Percentiles rank a stretch among this genome's conserved stretches.
phyloP scores from a whole-genome alignment of 2,113 vertebrate species.

The Rhizomys pruinosus region DNA sequence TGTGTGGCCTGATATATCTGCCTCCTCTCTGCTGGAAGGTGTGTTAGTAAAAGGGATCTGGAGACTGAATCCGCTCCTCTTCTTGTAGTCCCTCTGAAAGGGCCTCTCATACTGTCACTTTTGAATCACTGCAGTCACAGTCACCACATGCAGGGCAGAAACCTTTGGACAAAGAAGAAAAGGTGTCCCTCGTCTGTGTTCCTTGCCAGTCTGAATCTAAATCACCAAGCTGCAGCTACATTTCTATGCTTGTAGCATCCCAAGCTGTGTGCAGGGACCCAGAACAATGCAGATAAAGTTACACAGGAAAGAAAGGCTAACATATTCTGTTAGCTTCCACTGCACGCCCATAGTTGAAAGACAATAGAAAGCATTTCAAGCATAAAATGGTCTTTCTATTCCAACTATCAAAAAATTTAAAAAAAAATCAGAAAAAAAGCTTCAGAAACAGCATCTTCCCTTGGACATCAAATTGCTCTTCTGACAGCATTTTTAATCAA shows the following conservation, averaged over 20 bases:
- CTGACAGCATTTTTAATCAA: constrained; percentile 74
- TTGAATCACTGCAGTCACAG: not conserved
- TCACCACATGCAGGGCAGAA: not conserved
- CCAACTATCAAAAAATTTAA: not conserved
- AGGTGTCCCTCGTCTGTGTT: not conserved
- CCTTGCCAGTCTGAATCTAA: not conserved
- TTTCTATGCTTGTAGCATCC: not conserved
- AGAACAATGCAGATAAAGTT: not conserved
- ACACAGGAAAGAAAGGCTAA: not conserved
- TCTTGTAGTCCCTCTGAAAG: not conserved
- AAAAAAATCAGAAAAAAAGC: constrained; percentile 17
- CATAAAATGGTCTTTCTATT: constrained; percentile 35
- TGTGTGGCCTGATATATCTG: fast-evolving
- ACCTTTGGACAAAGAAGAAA: not conserved
- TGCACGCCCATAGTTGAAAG: not conserved
- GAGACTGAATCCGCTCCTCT: not conserved
- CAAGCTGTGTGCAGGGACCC: not conserved
- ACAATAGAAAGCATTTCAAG: constrained; percentile 24
- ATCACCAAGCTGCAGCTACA: fast-evolving
- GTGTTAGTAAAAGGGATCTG: not conserved
- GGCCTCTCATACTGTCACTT: not conserved
- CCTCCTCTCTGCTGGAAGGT: not conserved
- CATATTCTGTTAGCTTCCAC: constrained; percentile 8
- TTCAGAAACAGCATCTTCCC: constrained; percentile 32
- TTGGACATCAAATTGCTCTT: constrained; percentile 50